A percentile compares a stretch with the other conserved stretches of the same genome.
Conservation (phyloP, 1,140 invertebrate genomes). For the Leptinotarsa lineolata region DNA sequence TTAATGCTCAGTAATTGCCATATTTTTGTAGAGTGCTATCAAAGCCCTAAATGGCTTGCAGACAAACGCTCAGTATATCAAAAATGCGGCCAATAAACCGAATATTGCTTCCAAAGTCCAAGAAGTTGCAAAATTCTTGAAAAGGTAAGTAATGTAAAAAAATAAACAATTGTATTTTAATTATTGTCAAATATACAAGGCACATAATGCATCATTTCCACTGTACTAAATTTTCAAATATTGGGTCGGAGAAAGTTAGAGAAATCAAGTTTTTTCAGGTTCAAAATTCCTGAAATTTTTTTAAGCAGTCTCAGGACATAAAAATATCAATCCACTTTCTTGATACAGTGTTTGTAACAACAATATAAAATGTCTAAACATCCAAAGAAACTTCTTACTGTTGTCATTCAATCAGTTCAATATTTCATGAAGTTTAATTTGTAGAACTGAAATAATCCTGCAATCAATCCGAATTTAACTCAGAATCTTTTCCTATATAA, state of each 20-base stretch:
- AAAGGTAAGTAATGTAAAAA: not conserved
- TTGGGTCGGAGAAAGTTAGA: too few relatives aligned
- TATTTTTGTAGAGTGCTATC: slow-evolving; percentile 46
- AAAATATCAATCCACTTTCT: too few relatives aligned
- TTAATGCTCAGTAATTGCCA: not conserved
- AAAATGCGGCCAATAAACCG: slow-evolving; percentile 39
- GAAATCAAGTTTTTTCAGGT: too few relatives aligned
- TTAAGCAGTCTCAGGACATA: too few relatives aligned
- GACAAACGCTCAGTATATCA: slow-evolving; percentile 51
- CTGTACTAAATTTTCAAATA: too few relatives aligned
- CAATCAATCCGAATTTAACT: too few relatives aligned
- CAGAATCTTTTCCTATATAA: too few relatives aligned
- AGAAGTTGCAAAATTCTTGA: not conserved
- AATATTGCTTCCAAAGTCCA: slow-evolving; percentile 31
- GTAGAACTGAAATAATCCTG: too few relatives aligned
- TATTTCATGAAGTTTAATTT: not conserved
- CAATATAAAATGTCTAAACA: not conserved
- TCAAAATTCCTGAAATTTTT: too few relatives aligned
- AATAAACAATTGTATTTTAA: not conserved
- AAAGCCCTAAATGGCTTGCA: slow-evolving; percentile 49
- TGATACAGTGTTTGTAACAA: too few relatives aligned
- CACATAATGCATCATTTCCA: too few relatives aligned
- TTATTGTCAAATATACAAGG: not conserved
- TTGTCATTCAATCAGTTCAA: slow-evolving; percentile 1
- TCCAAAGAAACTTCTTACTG: slow-evolving; percentile 3